Percentiles rank a stretch among this genome's conserved stretches.
Evolutionary conservation across 1,140 invertebrate genomes (phyloP).

Genomic region (Ceratitis capitata): DNA sequence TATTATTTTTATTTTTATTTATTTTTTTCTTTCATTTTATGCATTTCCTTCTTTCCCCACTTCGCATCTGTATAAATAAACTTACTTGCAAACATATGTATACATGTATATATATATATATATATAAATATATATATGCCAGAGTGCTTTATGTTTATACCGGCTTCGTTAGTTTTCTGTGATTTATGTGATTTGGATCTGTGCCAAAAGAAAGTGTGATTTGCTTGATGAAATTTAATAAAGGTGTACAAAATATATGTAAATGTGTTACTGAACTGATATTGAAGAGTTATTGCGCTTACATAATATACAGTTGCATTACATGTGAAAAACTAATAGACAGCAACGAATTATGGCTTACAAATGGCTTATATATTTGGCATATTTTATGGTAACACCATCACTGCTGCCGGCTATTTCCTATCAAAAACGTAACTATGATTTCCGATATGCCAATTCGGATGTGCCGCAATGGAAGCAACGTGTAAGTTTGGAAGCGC

Average conservation of each 20-base stretch:
- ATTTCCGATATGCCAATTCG: slow-evolving; percentile 50
- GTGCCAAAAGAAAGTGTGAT: slow-evolving; percentile 21
- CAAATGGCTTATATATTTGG: slow-evolving; percentile 1
- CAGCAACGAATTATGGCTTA: not conserved
- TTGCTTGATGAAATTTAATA: not conserved
- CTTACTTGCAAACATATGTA: not conserved
- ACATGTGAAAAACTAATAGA: not conserved
- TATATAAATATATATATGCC: not conserved
- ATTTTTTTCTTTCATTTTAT: no score
- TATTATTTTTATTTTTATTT: no score
- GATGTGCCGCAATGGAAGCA: slow-evolving; percentile 85
- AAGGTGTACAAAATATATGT: not conserved
- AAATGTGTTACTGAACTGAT: not conserved
- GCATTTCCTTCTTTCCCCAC: no score
- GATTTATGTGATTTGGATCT: slow-evolving; percentile 15
- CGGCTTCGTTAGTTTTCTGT: not conserved
- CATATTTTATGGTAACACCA: not conserved
- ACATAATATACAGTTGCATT: not conserved
- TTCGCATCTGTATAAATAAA: no score
- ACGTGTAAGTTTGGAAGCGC: slow-evolving; percentile 71
- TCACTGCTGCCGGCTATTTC: not conserved
- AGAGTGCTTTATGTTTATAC: no score
- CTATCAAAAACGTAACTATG: slow-evolving; percentile 50
- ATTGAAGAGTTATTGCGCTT: not conserved
- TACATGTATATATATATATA: not conserved